Evolutionary conservation across 2,797 vertebrate genomes (phyloP).

Genomic region (Phyllotis vaccarum): DNA sequence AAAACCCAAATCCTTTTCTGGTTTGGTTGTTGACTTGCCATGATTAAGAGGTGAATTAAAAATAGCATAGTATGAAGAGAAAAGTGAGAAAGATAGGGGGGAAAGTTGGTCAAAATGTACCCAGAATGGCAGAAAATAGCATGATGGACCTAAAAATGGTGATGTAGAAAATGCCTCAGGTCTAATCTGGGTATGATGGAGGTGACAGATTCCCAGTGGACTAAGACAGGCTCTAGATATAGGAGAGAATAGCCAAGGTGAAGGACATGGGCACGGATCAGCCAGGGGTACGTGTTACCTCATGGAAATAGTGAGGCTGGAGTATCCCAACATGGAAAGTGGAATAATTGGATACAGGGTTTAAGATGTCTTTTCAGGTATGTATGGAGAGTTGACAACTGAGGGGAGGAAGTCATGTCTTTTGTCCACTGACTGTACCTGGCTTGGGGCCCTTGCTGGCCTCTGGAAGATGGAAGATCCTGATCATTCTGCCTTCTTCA

Average conservation of each 20-base stretch:
- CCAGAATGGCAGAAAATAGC: neutral
- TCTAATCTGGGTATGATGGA: neutral
- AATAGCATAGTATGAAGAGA: neutral
- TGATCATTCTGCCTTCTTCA: neutral
- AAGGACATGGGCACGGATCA: neutral
- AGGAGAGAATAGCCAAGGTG: neutral
- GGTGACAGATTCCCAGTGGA: neutral
- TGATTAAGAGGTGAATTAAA: constrained; percentile 29
- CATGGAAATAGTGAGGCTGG: neutral
- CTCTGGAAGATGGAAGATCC: neutral
- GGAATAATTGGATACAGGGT: neutral
- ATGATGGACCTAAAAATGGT: neutral
- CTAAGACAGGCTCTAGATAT: neutral
- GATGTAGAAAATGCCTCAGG: neutral
- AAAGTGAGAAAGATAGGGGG: neutral
- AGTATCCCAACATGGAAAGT: neutral
- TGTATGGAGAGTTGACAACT: neutral
- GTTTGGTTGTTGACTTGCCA: constrained; percentile 20
- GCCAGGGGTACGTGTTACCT: neutral
- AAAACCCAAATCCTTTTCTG: neutral
- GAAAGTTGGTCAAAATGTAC: neutral
- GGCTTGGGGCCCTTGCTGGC: neutral
- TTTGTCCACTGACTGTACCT: constrained; percentile 29
- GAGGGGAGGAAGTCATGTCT: neutral
- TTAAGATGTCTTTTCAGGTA: neutral